Evolutionary conservation across 1,140 invertebrate species (phyloP), one percentile per base, ranked within the genome.

Genomic region (Dryas iulia): DNA sequence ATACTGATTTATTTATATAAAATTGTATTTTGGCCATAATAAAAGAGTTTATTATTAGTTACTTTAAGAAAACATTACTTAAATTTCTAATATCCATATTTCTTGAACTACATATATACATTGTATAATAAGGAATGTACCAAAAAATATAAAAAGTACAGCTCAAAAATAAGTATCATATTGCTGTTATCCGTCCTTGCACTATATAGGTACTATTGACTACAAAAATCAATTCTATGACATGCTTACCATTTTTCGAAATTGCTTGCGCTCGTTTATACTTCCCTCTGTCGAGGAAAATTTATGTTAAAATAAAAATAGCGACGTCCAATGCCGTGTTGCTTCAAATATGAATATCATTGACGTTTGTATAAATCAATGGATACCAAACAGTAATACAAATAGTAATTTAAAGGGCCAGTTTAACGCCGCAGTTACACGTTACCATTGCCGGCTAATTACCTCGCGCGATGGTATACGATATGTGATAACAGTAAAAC

Each of bases 401-500:
- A 54, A 33, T 66, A 47, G 14, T 63, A 25, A 6, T 26, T 18
- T 64, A 52, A 25, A 47, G 59, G 64, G 47, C 35, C 35, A 52
- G 52, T 59, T 66, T 63, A 69, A 68, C 52, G 71, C 23, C 59
- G 60, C 69, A 71, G 73, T 83, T 77, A 80, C 77, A 76, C 74
- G 79, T 59, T 71, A 75, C 71, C 74, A 82, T 81, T 83, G 82
- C 75, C 61, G 63, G 72, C 78, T 88, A 87, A 88, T 91, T 86
- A 89, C 82, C 83, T 67, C 76, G 77, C 77, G 75, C 72, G 78
- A 69, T 74, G 68, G 62, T 66, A 88, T 87, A 89, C 84, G 85
- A 87, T 87, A 83, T 77, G 78, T 79, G 83, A 90, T 90, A 90
- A 88, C 81, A 88, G 83, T 90, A 88, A 91, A 89, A 89, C 75